Conservation (phyloP, 1,140 invertebrate species). For the Papilio xuthus region DNA sequence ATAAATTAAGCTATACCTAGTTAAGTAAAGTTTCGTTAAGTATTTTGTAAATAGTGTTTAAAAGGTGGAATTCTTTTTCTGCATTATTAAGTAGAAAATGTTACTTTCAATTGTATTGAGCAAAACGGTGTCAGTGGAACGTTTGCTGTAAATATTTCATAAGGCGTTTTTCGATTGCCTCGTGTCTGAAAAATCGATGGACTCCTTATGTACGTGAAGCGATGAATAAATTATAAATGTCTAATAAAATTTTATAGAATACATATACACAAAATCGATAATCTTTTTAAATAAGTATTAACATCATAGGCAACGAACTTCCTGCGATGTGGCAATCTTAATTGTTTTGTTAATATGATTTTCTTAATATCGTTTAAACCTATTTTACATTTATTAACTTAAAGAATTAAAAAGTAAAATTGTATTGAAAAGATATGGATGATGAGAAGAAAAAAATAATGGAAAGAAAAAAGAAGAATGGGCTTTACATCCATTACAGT, state of each 20-base stretch:
- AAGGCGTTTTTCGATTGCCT: conserved; percentile 54
- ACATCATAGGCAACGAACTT: neutral
- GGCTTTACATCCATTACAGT: conserved; percentile 82
- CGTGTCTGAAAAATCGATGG: conserved; percentile 58
- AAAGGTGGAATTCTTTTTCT: neutral
- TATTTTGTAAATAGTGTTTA: neutral
- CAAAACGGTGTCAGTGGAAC: conserved; percentile 54
- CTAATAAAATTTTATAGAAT: neutral
- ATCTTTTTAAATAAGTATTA: neutral
- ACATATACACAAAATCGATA: neutral
- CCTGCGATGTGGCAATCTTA: neutral
- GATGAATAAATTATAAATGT: conserved; percentile 11
- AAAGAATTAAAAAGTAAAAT: neutral
- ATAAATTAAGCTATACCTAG: neutral
- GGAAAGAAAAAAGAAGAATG: conserved; percentile 69
- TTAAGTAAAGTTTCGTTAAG: neutral
- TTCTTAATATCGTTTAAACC: neutral
- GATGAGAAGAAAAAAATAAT: conserved; percentile 60
- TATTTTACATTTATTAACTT: neutral
- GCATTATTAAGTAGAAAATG: neutral
- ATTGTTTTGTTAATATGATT: neutral
- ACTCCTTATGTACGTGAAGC: conserved; percentile 17
- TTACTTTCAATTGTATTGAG: conserved; percentile 34
- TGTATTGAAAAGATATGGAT: conserved; percentile 50
- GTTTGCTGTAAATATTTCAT: conserved; percentile 64